phyloP scores from a whole-genome alignment of 2,888 invertebrate species.

The Drosophila fungiperda region DNA sequence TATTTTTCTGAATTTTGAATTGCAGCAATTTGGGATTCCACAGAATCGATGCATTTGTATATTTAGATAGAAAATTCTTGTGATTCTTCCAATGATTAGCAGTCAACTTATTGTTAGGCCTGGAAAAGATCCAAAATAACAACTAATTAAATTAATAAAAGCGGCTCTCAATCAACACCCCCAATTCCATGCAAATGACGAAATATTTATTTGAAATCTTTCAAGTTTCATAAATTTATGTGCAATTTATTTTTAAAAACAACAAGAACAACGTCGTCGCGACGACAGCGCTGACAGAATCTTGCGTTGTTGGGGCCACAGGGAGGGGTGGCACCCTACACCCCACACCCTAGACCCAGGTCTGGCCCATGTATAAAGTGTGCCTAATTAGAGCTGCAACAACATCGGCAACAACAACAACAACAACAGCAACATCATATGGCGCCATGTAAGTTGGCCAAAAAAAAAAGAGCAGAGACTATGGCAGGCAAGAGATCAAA shows the following conservation, averaged over 20 bases:
- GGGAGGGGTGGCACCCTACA: conserved; percentile 15
- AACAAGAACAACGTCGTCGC: conserved; percentile 40
- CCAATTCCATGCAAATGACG: conserved; percentile 53
- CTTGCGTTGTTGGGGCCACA: conserved; percentile 7
- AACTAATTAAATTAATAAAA: conserved; percentile 44
- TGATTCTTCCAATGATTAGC: conserved; percentile 26
- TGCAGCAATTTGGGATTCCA: conserved; percentile 11
- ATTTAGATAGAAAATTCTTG: conserved; percentile 13
- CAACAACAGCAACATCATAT: conserved; percentile 46
- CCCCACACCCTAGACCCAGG: not conserved
- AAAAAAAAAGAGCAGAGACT: conserved; percentile 31
- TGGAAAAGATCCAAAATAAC: conserved; percentile 3
- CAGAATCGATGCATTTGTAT: conserved; percentile 24
- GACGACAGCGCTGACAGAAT: conserved; percentile 61
- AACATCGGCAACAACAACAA: conserved; percentile 18
- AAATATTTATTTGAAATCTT: conserved; percentile 82
- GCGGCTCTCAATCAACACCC: not conserved
- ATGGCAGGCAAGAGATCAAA: conserved; percentile 51
- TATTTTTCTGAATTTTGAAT: conserved; percentile 42
- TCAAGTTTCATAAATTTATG: conserved; percentile 80
- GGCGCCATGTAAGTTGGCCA: conserved; percentile 71
- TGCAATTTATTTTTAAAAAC: conserved; percentile 77
- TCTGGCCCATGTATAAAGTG: conserved; percentile 52
- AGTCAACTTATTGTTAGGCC: not conserved
- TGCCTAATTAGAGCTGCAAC: conserved; percentile 77